Percentiles rank a stretch among this genome's conserved stretches.
These are phyloP conservation scores for Plagiodera versicolora DNA, from an alignment of 2,888 invertebrate species.

Conservation along the genomic window DNA sequence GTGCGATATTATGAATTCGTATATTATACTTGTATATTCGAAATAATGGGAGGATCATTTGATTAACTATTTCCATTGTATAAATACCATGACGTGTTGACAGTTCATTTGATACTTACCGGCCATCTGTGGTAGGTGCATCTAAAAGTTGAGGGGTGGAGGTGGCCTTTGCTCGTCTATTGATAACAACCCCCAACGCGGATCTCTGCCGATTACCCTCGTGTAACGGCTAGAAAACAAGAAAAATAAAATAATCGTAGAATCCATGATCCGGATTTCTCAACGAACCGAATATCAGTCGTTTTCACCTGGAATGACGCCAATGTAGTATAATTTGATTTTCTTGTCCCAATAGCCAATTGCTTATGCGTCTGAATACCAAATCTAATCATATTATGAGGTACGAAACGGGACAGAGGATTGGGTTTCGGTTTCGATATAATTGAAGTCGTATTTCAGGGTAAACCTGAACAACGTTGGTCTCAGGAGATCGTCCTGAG, in stretches of 20 bases:
- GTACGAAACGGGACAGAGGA: background rate
- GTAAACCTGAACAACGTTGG: background rate
- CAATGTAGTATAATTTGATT: background rate
- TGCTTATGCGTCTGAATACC: background rate
- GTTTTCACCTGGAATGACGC: too few species aligned
- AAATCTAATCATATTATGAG: background rate
- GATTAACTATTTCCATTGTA: too few species aligned
- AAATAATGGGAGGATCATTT: too few species aligned
- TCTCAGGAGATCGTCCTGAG: background rate
- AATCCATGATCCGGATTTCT: background rate
- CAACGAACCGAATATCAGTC: too few species aligned
- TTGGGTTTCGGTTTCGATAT: background rate
- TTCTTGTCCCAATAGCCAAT: background rate
- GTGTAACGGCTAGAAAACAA: slow-evolving; percentile 48
- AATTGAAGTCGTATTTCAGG: background rate
- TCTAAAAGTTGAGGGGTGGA: slow-evolving; percentile 54
- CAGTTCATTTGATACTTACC: slow-evolving; percentile 33
- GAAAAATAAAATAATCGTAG: too few species aligned
- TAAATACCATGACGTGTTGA: too few species aligned
- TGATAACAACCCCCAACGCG: slow-evolving; percentile 43
- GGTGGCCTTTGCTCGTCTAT: slow-evolving; percentile 44
- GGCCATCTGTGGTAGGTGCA: slow-evolving; percentile 42
- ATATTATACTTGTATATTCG: too few species aligned
- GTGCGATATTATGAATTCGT: too few species aligned
- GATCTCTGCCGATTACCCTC: slow-evolving; percentile 50